Evolutionary conservation across 64 coral and sea anemone species (phyloP).

Genomic region (Exaiptasia diaphana): DNA sequence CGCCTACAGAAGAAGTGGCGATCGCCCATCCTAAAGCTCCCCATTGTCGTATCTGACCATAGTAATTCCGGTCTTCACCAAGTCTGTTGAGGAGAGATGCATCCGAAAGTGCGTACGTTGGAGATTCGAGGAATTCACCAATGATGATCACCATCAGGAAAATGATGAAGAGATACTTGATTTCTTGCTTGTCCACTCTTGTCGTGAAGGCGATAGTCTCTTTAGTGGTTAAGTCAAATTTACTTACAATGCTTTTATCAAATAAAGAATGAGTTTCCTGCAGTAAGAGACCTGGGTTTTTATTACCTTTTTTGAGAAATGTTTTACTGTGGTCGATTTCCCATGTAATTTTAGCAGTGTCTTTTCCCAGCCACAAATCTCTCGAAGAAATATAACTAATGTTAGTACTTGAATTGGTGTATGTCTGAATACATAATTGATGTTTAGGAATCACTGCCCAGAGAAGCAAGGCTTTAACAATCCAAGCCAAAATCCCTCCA

Average conservation of each 20-base stretch:
- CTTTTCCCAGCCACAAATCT: conserved; percentile 72
- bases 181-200: conserved; percentile 54
- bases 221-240: too few species aligned
- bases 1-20: conserved; percentile 47
- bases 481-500: conserved; percentile 57
- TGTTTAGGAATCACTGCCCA: conserved; percentile 41
- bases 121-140: conserved; percentile 85
- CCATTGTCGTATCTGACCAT: conserved; percentile 79
- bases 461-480: conserved; percentile 62
- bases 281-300: too few species aligned
- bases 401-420: conserved; percentile 35
- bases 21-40: conserved; percentile 84
- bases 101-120: conserved; percentile 80
- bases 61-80: conserved; percentile 67
- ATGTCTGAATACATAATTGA: conserved; percentile 58
- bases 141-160: conserved; percentile 72
- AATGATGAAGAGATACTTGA: conserved; percentile 67
- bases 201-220: conserved; percentile 54
- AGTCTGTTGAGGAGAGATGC: conserved; percentile 77
- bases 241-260: too few species aligned
- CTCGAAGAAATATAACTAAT: conserved; percentile 28
- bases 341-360: too few species aligned
- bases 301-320: too few species aligned
- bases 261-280: too few species aligned
- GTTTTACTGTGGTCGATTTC: too few species aligned